Evolutionary conservation across 2,113 vertebrate species (phyloP).

Genomic region (Machaerirhynchus nigripectus): DNA sequence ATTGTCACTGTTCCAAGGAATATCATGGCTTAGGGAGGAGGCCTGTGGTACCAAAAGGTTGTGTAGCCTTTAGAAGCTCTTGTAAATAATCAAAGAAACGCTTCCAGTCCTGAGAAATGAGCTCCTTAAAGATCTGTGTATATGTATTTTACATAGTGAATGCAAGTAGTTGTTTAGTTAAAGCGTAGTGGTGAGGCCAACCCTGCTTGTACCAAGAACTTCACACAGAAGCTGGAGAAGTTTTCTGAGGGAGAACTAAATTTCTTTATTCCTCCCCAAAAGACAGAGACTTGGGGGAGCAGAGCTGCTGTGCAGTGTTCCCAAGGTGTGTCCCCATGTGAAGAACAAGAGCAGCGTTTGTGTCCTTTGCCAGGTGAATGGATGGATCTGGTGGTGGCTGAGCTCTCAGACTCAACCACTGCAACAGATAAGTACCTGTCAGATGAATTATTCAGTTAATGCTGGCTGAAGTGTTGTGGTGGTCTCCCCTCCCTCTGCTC

Average conservation of each 20-base stretch:
- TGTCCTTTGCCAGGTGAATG: background rate
- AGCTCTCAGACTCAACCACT: background rate
- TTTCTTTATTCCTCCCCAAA: background rate
- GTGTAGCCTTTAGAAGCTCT: background rate
- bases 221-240: background rate
- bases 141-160: background rate
- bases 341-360: background rate
- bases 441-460: background rate
- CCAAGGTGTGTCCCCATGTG: rapidly evolving
- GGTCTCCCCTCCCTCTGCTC: background rate
- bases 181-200: background rate
- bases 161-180: background rate
- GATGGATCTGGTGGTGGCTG: background rate
- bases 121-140: background rate
- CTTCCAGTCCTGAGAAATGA: background rate
- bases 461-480: background rate
- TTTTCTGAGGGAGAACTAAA: background rate
- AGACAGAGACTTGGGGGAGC: rapidly evolving
- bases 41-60: background rate
- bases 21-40: background rate
- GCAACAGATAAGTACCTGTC: background rate
- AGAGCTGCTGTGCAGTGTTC: background rate
- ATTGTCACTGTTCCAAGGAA: background rate
- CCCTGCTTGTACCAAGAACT: background rate
- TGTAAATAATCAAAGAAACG: background rate